These are phyloP conservation scores for Xylophagus ater DNA, from an alignment of 2,888 invertebrate species.

Conservation along the genomic window DNA sequence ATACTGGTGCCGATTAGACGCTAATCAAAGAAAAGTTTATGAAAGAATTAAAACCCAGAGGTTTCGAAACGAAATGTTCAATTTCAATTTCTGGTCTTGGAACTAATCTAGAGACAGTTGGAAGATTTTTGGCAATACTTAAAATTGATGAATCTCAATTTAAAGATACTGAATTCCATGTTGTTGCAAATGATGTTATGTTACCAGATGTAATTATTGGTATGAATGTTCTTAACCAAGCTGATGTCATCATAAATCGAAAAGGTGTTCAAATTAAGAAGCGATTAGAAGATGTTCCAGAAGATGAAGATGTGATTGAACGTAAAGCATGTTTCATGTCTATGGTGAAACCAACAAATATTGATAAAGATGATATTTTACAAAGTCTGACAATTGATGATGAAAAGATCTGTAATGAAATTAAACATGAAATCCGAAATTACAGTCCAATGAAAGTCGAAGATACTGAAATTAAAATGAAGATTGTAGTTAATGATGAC, in stretches of 20 bases:
- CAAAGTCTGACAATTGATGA: too few species aligned
- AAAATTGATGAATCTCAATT: slow-evolving; percentile 2
- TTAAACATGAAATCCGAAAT: too few species aligned
- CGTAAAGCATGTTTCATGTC: too few species aligned
- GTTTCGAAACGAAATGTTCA: neutral
- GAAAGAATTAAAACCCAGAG: slow-evolving; percentile 1
- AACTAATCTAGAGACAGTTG: neutral
- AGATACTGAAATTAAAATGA: slow-evolving; percentile 6
- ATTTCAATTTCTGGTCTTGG: slow-evolving; percentile 5
- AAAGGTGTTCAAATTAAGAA: slow-evolving; percentile 10
- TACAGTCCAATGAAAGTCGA: neutral
- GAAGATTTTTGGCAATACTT: slow-evolving; percentile 1
- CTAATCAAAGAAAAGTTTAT: slow-evolving; percentile 7
- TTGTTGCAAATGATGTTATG: slow-evolving; percentile 1
- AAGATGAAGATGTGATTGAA: too few species aligned
- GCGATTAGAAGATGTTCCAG: too few species aligned
- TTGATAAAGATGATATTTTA: too few species aligned
- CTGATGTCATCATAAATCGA: neutral
- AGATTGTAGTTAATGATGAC: slow-evolving; percentile 4
- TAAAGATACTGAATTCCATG: slow-evolving; percentile 3
- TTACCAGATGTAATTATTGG: slow-evolving; percentile 8
- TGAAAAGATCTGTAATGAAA: too few species aligned
- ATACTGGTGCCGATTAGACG: slow-evolving; percentile 14
- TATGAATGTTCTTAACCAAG: neutral
- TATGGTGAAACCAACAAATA: too few species aligned